These are phyloP conservation scores for Metallyticus violacea DNA, from an alignment of 2,888 invertebrate genomes.

Conservation along the genomic window DNA sequence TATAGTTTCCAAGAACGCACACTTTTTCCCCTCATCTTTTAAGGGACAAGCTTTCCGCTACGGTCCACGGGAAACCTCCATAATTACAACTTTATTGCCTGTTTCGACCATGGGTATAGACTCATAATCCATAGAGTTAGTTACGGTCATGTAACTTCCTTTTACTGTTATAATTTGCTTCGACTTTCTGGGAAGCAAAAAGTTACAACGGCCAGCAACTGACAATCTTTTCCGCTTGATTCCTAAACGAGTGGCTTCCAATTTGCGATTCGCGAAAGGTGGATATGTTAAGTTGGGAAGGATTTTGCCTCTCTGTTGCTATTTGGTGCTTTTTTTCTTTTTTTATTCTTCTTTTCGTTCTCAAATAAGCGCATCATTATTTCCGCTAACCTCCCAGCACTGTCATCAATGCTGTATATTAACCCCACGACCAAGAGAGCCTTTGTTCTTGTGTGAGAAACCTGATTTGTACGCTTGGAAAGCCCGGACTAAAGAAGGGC, in stretches of 20 bases:
- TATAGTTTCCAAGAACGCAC: neutral
- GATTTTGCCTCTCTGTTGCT: no score
- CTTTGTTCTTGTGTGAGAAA: neutral
- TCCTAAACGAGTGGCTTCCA: neutral
- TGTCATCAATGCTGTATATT: neutral
- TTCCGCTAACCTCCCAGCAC: neutral
- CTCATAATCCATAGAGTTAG: neutral
- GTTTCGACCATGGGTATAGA: no score
- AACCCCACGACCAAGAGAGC: neutral
- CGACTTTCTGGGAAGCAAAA: neutral
- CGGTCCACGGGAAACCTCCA: neutral
- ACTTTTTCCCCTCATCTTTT: neutral
- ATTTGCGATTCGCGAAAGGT: neutral
- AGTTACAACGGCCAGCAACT: neutral
- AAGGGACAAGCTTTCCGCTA: neutral
- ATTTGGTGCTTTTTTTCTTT: neutral
- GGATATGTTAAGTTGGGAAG: neutral
- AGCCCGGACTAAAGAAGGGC: no score
- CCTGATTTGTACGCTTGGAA: no score
- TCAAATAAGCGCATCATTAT: neutral
- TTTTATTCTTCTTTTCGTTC: neutral
- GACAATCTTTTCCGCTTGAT: conserved; percentile 4
- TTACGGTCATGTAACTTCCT: neutral
- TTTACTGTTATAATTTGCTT: neutral
- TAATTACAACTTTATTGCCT: neutral